Base-by-base conservation (phyloP, 2,797 vertebrate genomes). In the Megaceryle alcyon region DNA sequence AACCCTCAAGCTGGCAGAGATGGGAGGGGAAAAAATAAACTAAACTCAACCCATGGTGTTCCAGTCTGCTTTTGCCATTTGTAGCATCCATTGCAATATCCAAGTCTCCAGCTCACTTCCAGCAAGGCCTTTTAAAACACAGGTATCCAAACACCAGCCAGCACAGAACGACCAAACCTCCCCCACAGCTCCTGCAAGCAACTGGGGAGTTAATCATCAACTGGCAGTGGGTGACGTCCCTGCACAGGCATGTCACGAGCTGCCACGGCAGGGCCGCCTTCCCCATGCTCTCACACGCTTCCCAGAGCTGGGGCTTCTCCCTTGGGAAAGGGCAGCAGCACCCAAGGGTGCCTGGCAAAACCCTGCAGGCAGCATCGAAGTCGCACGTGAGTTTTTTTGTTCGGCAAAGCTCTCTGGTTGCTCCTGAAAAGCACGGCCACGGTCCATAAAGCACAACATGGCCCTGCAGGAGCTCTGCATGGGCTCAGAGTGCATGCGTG, bases 401-500 rank as follows among this genome's bases (percentile, higher is more conserved):
- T 43, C 29, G 37, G 43, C 11, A 23, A 69, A 51, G 39, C 2
- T 1, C 49, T 57, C 44, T 1, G 3, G 31, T 29, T 1, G 1
- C 69, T 80, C 16, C 33, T 3, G 29, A 19, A 7, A 37, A 49
- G 66, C 0, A 3, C 4, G 1, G 70, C 2, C 3, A 17, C 4
- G 48, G 48, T 41, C 35, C 25, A 1, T 7, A 14, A 23, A 60
- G 46, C 25, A 11, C 12, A 12, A 4, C 10, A 7, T 4, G 1
- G 11, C 20, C 51, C 65, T 3, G 51, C 8, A 9, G 37, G 23
- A 44, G 51, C 35, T 48, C 33, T 22, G 70, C 31, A 6, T 9
- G 3, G 41, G 48, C 44, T 61, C 56, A 6, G n/a, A n/a, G 56
- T 1, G 10, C 31, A 20, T 4, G 4, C 3, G 0, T 0, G 2